Conservation (phyloP, 1,140 invertebrate species). For the Bombus turneri region DNA sequence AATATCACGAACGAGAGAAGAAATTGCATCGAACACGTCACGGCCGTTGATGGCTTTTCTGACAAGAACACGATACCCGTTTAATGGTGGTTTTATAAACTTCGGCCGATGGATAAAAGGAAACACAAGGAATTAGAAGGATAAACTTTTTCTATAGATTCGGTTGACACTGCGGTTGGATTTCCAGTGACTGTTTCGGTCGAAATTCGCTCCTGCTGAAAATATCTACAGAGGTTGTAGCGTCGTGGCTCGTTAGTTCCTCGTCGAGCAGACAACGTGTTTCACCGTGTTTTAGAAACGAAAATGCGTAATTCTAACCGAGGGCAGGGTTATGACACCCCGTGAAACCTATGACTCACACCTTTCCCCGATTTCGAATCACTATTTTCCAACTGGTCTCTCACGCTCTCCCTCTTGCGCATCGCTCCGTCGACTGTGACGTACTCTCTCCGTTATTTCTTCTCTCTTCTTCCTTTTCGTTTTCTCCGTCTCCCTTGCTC, state of each 20-base stretch:
- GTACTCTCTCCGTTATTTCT: conserved; percentile 53
- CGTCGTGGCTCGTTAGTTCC: conserved; percentile 44
- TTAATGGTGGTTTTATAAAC: conserved; percentile 14
- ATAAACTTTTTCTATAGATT: not conserved
- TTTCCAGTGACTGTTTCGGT: fast-evolving
- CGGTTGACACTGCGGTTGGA: no score
- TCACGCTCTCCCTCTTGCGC: conserved; percentile 67
- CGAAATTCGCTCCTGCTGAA: no score
- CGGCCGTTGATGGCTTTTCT: not conserved
- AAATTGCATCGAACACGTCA: conserved; percentile 9
- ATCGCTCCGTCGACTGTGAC: conserved; percentile 70
- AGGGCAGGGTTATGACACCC: conserved; percentile 66
- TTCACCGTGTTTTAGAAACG: conserved; percentile 40
- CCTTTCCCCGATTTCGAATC: conserved; percentile 71
- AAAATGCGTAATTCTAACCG: conserved; percentile 45
- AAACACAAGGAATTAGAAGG: not conserved
- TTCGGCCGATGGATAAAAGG: not conserved
- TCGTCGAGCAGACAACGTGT: conserved; percentile 21
- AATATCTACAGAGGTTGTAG: no score
- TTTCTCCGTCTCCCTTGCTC: conserved; percentile 29
- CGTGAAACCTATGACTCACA: conserved; percentile 71
- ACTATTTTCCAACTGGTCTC: conserved; percentile 69
- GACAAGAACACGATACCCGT: not conserved
- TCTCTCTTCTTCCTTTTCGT: conserved; percentile 15
- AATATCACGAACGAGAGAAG: not conserved